Evolutionary conservation across 2,888 invertebrate genomes (phyloP).

Genomic region (Vanessa cardui): DNA sequence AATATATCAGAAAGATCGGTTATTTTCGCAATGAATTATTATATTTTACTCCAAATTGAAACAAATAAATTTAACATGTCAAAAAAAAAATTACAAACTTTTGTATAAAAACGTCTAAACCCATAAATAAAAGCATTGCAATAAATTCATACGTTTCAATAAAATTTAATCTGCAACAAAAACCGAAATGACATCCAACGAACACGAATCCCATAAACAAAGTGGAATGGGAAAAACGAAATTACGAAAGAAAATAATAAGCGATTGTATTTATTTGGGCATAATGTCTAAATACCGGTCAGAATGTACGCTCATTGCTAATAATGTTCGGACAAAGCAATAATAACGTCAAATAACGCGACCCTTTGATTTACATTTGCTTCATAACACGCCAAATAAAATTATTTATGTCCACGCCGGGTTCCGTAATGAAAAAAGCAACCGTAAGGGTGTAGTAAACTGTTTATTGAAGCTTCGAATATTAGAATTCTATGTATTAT

Average conservation of each 20-base stretch:
- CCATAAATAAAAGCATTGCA: constrained; percentile 16
- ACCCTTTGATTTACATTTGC: constrained; percentile 70
- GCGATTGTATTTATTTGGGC: constrained; percentile 64
- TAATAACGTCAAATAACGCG: constrained; percentile 74
- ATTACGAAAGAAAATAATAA: constrained; percentile 55
- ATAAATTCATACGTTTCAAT: constrained; percentile 21
- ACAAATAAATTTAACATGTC: no score
- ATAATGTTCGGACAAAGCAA: constrained; percentile 61
- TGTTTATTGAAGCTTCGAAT: neutral
- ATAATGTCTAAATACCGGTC: constrained; percentile 60
- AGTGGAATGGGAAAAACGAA: constrained; percentile 22
- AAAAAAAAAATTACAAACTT: no score
- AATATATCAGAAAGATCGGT: no score
- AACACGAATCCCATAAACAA: constrained; percentile 9
- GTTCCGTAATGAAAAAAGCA: constrained; percentile 38
- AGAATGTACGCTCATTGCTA: constrained; percentile 49
- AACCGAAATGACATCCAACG: constrained; percentile 2
- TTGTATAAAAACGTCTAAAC: no score
- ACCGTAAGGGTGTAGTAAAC: neutral
- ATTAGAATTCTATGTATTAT: no score
- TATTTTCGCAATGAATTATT: no score
- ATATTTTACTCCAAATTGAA: no score
- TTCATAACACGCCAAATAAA: constrained; percentile 57
- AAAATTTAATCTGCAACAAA: constrained; percentile 24
- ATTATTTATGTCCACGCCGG: constrained; percentile 51